Evolutionary conservation across 2,113 vertebrate species (phyloP).

Genomic region (Eulemur macaco): DNA sequence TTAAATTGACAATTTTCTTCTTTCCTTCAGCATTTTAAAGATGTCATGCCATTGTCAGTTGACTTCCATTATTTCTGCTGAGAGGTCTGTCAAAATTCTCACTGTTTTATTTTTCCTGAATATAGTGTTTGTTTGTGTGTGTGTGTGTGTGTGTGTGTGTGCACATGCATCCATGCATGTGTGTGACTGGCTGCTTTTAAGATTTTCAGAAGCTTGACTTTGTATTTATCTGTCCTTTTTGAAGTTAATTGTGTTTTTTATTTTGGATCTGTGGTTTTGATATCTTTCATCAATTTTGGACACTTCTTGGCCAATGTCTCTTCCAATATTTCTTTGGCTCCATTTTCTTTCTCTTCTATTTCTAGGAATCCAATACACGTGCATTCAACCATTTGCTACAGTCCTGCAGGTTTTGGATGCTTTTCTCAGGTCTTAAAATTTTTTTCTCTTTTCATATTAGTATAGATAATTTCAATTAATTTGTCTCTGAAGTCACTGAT

Average conservation of each 20-base stretch:
- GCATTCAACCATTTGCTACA: not conserved
- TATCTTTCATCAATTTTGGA: not conserved
- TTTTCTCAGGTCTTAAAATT: not conserved
- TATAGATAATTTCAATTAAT: not conserved
- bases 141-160: not conserved
- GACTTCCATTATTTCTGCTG: not conserved
- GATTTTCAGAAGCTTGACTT: not conserved
- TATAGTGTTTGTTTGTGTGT: not conserved
- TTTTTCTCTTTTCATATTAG: not conserved
- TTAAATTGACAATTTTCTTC: not conserved
- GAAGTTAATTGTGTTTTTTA: not conserved
- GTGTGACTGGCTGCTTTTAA: not conserved
- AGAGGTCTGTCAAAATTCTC: not conserved
- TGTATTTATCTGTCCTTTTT: not conserved
- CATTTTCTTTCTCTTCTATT: not conserved
- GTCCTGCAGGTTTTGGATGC: not conserved
- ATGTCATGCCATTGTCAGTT: not conserved
- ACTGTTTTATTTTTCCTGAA: not conserved
- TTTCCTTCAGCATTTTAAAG: not conserved
- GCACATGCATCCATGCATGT: not conserved
- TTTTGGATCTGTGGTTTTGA: not conserved
- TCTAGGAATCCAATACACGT: not conserved
- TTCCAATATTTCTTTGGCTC: not conserved
- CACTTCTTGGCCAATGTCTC: not conserved
- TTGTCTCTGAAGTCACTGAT: not conserved